These are phyloP conservation scores for human (Homo sapiens) DNA, from an alignment of 2,113 vertebrate species.

Conservation along the genomic window GRCh38 chr4:144662501-144663000, in stretches of 20 bases:
- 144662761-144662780: not conserved
- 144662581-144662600: not conserved
- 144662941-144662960: not conserved
- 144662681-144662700: not conserved
- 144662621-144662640: not conserved
- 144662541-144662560: not conserved
- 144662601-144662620: not conserved
- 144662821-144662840: not conserved
- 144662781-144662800: not conserved
- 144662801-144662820: not conserved
- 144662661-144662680: not conserved
- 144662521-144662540: not conserved
- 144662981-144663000: not conserved
- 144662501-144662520: not conserved
- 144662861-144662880: not conserved
- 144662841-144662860: not conserved
- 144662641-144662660: not conserved
- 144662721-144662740: not conserved
- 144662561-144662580: not conserved
- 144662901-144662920: not conserved
- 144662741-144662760: not conserved
- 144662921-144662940: not conserved
- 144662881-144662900: not conserved
- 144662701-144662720: not conserved
- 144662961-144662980: not conserved